Evolutionary conservation across 2,797 vertebrate genomes (phyloP), one percentile per base, ranked within the genome.

Genomic region (Megaceryle alcyon): DNA sequence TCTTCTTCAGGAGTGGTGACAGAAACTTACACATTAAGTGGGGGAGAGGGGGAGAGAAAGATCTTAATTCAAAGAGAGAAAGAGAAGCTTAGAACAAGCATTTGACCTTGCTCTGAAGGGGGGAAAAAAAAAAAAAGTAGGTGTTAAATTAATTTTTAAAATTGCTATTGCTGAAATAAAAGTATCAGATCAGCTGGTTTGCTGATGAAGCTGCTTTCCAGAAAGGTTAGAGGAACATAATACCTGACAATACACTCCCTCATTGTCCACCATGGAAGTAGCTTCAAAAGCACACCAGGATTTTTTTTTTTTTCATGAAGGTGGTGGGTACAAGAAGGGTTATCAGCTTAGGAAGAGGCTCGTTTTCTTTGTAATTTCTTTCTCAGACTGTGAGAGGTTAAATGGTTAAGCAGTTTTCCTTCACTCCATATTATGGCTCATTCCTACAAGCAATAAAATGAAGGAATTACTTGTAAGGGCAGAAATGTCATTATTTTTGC

Each of bases 401-500:
- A 97, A 96, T 60, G 66, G 78, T 78, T 94, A 91, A 84, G 88
- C 81, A 94, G 89, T 92, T 95, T 96, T 96, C 94, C 92, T 96
- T 97, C 86, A 89, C 43, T 91, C 57, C 51, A 37, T 87, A 95
- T 89, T 96, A 95, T 69, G 63, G 94, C 89, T 88, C 91, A 94
- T 96, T 94, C 95, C 97, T 89, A 81, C 82, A 87, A 93, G 92
- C 82, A 93, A 92, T 92, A 97, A 97, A 97, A 96, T 82, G 95
- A 97, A 97, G 85, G 85, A 96, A 97, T 95, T 96, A 91, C 94
- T 97, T 96, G 71, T 96, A 97, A 97, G 96, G 91, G 85, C 92
- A 96, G 73, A 97, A 97, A 96, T 95, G 96, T 89, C 96, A 97
- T 97, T 97, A 94, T 97, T 97, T 97, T 97, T 97, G 95, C 90